phyloP scores from a whole-genome alignment of 2,797 vertebrate species.

The Anniella stebbinsi region DNA sequence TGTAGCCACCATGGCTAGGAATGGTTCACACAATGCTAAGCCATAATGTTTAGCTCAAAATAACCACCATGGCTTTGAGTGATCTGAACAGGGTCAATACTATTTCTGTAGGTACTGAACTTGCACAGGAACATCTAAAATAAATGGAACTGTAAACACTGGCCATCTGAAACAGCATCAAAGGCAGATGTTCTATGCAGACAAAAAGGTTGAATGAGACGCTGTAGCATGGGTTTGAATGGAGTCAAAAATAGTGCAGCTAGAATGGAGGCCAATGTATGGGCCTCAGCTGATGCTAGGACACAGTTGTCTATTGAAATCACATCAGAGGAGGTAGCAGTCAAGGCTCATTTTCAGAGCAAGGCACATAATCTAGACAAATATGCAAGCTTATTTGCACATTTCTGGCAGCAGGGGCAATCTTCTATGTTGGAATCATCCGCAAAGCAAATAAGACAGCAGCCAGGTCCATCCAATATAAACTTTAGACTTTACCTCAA shows the following conservation, averaged over 20 bases:
- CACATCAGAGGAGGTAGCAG: no score
- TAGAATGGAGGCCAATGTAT: background rate
- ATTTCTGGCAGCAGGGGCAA: background rate
- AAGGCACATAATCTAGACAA: background rate
- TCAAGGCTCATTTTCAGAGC: background rate
- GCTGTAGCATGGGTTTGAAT: no score
- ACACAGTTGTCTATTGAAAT: background rate
- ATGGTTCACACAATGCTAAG: no score
- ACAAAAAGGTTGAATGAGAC: no score
- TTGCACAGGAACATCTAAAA: background rate
- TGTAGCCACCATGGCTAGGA: no score
- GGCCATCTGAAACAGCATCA: background rate
- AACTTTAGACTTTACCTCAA: background rate
- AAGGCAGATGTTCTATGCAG: background rate
- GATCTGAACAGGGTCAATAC: no score
- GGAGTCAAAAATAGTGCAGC: no score
- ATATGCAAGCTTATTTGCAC: background rate
- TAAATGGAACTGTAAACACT: no score
- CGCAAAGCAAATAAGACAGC: background rate
- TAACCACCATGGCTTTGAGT: no score
- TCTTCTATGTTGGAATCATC: background rate
- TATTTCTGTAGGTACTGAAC: background rate
- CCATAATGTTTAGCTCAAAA: no score
- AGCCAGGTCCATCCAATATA: background rate
- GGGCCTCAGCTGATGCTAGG: no score